phyloP scores from a whole-genome alignment of 2,113 vertebrate species.

The Anser cygnoides region DNA sequence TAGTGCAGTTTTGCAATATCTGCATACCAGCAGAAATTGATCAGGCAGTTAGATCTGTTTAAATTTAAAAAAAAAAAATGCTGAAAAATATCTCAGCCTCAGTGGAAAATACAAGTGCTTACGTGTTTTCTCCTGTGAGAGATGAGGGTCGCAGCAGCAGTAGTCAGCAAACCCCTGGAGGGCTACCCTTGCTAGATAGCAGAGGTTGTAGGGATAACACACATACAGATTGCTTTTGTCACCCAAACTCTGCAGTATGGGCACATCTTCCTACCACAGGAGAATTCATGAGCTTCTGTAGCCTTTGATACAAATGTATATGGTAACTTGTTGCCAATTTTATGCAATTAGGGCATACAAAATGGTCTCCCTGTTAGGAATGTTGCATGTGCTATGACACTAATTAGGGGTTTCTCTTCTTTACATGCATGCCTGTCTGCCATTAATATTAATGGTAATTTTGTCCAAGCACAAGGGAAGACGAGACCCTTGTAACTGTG shows the following conservation, averaged over 20 bases:
- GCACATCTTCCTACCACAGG: conserved; percentile 53
- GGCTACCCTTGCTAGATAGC: conserved; percentile 1
- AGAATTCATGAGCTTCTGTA: conserved; percentile 61
- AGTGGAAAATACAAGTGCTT: neutral
- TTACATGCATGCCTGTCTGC: conserved; percentile 68
- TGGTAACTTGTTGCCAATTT: conserved; percentile 75
- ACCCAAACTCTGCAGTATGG: conserved; percentile 63
- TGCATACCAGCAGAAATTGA: neutral
- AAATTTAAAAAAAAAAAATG: neutral
- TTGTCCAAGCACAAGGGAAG: conserved; percentile 64
- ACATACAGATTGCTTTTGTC: conserved; percentile 36
- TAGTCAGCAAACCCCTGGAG: neutral
- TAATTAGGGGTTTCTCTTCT: conserved; percentile 74
- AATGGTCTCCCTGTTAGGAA: conserved; percentile 74
- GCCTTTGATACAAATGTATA: conserved; percentile 61
- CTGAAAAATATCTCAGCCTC: neutral
- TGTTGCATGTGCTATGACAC: conserved; percentile 65
- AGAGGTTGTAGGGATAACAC: neutral
- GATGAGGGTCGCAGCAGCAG: neutral
- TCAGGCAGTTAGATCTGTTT: neutral
- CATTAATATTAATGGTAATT: conserved; percentile 76
- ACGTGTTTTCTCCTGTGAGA: neutral
- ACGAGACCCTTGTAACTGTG: conserved; percentile 49
- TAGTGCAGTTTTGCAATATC: neutral
- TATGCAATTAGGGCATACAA: conserved; percentile 76